A percentile compares a stretch with the other conserved stretches of the same genome.
These are phyloP conservation scores for Alosa alosa DNA, from an alignment of 2,113 vertebrate genomes.

Conservation along the genomic window DNA sequence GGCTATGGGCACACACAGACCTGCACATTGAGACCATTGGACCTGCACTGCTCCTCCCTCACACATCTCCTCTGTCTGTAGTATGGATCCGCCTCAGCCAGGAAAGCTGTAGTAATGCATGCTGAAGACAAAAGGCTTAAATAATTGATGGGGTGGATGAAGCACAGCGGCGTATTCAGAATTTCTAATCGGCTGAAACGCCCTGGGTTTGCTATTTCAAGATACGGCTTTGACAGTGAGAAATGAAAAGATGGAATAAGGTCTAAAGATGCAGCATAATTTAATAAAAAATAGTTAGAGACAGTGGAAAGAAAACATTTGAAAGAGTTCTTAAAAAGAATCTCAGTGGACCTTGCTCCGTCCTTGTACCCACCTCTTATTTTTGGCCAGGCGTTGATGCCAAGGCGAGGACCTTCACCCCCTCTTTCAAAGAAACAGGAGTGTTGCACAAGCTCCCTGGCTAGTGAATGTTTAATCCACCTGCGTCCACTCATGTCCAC, in stretches of 20 bases:
- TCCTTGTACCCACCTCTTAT: too few species aligned
- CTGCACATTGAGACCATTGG: background rate
- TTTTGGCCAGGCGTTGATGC: conserved; percentile 1
- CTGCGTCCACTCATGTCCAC: conserved; percentile 30
- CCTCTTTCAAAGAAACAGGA: background rate
- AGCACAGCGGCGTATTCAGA: background rate
- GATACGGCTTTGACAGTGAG: background rate
- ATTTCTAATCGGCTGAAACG: background rate
- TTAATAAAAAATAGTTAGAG: background rate
- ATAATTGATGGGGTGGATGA: background rate
- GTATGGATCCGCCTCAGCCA: background rate
- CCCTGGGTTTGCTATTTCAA: background rate
- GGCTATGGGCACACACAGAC: background rate
- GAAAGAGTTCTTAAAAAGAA: background rate
- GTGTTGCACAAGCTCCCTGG: conserved; percentile 37
- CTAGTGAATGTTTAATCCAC: conserved; percentile 65
- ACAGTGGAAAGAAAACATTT: too few species aligned
- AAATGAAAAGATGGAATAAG: background rate
- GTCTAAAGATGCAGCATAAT: background rate
- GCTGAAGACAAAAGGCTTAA: background rate
- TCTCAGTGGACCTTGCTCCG: background rate
- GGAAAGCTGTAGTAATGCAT: background rate
- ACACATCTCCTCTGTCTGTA: background rate
- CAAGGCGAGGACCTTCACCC: conserved; percentile 41
- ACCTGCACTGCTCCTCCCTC: background rate